Base-by-base conservation (phyloP, 2,888 invertebrate species). In the Fissipunctia ypsillon region DNA sequence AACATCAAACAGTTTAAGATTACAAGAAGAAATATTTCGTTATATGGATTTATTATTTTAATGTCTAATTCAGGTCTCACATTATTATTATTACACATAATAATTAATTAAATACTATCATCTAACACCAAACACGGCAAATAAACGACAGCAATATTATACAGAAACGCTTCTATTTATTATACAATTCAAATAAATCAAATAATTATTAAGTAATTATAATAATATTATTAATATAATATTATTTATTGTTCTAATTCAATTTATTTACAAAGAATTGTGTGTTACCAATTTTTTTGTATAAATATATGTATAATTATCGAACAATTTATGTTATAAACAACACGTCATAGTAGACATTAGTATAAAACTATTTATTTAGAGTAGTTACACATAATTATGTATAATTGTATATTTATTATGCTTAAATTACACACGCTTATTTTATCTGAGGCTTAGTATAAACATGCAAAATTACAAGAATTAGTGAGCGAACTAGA, bases 101-200 rank as follows among this genome's bases (percentile, higher is more conserved):
- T 78, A 80, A 76, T 82, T 66, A 82, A 82, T 83, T 84, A 78
- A 85, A 84, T 68, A 83, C 85, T 93, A 93, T 71, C 38, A 77
- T 80, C 93, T 94, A 95, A 95, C 95, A 95, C 88, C 95, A 94
- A 95, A 95, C 95, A 95, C 92, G 72, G 94, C 95, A 95, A 95
- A 92, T 84, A 63, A 95, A 92, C 76, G 78, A 86, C 83, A 93
- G 93, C 93, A 79, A 86, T 93, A 90, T 93, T 31, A 80, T 94
- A 95, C 94, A 95, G 90, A 88, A 89, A 92, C 88, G 94, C 94
- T 56, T 88, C 69, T 84, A 85, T 48, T 61, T 48, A 57, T 81
- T 79, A 80, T 71, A 72, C 31, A 84, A 70, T 73, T 65, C 69
- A 87, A 80, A 79, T 77, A 80, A 86, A 78, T 72, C 68, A 75